Evolutionary conservation across 53 echinoderm and acorn worm species (phyloP).

Genomic region (Holothuria leucospilota): DNA sequence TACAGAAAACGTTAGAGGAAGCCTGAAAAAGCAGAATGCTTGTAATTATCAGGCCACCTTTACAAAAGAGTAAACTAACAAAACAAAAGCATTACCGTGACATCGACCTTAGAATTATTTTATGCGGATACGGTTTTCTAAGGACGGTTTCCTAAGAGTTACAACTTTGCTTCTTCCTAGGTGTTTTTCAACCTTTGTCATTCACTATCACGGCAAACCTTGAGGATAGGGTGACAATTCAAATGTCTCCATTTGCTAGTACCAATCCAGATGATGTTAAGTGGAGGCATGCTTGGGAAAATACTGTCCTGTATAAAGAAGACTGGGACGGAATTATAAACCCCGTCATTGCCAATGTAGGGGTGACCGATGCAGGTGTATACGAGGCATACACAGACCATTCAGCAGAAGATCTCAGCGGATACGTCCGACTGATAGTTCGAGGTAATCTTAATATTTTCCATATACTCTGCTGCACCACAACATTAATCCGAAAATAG

Average conservation of each 20-base stretch:
- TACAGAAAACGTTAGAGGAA: too few species aligned
- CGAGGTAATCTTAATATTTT: not conserved
- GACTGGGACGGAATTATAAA: not conserved
- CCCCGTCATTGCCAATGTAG: not conserved
- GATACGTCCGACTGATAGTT: constrained; percentile 27
- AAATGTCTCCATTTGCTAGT: not conserved
- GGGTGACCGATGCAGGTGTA: not conserved
- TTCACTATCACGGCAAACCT: constrained; percentile 27
- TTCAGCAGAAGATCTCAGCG: not conserved
- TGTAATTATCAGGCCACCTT: too few species aligned
- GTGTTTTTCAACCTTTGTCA: constrained; percentile 2
- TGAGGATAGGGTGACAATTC: not conserved
- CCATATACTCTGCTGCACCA: too few species aligned
- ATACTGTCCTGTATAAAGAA: not conserved
- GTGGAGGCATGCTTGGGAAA: constrained; percentile 10
- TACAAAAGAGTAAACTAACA: too few species aligned
- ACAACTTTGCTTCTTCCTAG: not conserved
- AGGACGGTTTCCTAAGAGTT: too few species aligned
- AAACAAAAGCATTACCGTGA: too few species aligned
- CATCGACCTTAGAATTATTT: too few species aligned
- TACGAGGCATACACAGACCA: constrained; percentile 12
- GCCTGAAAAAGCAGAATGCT: too few species aligned
- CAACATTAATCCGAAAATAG: too few species aligned
- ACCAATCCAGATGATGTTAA: not conserved
- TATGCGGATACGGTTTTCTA: too few species aligned